Evolutionary conservation across 2,797 vertebrate genomes (phyloP).

Genomic region (Anguilla anguilla): DNA sequence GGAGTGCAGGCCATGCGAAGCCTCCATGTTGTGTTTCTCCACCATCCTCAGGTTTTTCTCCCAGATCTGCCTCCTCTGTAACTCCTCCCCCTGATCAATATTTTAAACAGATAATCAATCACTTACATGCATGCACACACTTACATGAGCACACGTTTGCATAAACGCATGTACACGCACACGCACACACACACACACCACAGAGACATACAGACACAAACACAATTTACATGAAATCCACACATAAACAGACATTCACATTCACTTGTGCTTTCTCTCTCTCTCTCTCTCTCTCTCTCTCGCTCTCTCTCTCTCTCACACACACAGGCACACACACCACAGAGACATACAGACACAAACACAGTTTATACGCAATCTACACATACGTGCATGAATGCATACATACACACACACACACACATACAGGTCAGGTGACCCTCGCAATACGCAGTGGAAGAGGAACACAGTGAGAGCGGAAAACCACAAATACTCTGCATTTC

Average conservation of each 20-base stretch:
- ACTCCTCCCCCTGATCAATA: slow-evolving; percentile 55
- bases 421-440: neutral
- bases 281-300: too few relatives aligned
- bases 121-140: neutral
- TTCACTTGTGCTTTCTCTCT: too few relatives aligned
- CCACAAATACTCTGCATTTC: neutral
- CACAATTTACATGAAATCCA: too few relatives aligned
- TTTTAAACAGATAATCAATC: neutral
- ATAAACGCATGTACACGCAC: neutral
- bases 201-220: too few relatives aligned
- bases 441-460: neutral
- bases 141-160: neutral
- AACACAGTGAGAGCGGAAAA: neutral
- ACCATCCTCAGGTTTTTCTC: slow-evolving; percentile 64
- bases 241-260: too few relatives aligned
- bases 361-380: too few relatives aligned
- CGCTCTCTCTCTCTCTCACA: too few relatives aligned
- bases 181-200: neutral
- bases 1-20: slow-evolving; percentile 59
- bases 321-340: too few relatives aligned
- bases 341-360: too few relatives aligned
- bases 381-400: too few relatives aligned
- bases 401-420: too few relatives aligned
- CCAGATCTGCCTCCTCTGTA: slow-evolving; percentile 66
- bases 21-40: slow-evolving; percentile 67